These are phyloP conservation scores for Adelphocoris suturalis DNA, from an alignment of 2,888 invertebrate species.

Conservation along the genomic window DNA sequence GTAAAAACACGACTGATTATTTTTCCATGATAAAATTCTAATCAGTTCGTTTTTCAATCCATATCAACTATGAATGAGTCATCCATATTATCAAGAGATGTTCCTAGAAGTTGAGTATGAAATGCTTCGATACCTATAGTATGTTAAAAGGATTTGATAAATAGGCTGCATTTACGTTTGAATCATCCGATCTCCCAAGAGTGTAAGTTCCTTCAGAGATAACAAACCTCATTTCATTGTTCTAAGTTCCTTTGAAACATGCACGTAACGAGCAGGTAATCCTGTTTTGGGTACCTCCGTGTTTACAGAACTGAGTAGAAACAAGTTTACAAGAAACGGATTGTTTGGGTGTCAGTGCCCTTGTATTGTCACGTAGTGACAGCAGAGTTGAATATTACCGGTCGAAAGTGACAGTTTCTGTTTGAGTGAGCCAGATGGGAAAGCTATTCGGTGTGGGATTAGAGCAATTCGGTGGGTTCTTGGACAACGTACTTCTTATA, in stretches of 20 bases:
- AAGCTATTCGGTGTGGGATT: too few species aligned
- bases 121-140: too few species aligned
- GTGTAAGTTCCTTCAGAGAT: not conserved
- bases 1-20: too few species aligned
- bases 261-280: conserved; percentile 18
- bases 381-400: not conserved
- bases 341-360: conserved; percentile 45
- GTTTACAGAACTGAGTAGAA: conserved; percentile 27
- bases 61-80: too few species aligned
- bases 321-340: not conserved
- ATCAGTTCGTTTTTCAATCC: too few species aligned
- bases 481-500: too few species aligned
- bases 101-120: too few species aligned
- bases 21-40: too few species aligned
- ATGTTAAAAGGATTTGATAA: not conserved
- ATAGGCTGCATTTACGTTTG: not conserved
- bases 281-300: not conserved
- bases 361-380: conserved; percentile 45
- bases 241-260: not conserved
- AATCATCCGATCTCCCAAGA: not conserved
- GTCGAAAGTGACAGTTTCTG: too few species aligned
- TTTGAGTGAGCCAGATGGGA: too few species aligned
- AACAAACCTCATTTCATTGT: not conserved
- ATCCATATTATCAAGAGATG: too few species aligned
- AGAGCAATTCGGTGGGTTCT: too few species aligned